phyloP scores from a whole-genome alignment of 1,140 invertebrate species.

The Bombus confusus region DNA sequence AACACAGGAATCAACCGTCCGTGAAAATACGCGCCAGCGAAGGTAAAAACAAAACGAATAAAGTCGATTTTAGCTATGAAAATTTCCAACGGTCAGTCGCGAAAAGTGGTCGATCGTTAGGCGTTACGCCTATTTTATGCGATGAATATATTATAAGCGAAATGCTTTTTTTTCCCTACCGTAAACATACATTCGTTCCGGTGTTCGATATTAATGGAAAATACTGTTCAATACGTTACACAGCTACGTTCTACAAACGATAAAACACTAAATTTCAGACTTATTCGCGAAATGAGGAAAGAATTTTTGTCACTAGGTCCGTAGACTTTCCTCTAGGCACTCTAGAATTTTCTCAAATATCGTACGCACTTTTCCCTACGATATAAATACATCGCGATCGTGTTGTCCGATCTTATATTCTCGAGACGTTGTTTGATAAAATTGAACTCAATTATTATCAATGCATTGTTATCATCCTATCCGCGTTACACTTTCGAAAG shows the following conservation, averaged over 20 bases:
- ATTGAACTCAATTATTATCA: conserved; percentile 18
- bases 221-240: too few species aligned
- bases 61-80: not conserved
- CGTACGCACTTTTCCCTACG: conserved; percentile 6
- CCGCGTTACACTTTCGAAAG: conserved; percentile 7
- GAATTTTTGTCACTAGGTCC: too few species aligned
- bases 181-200: too few species aligned
- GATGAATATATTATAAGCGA: too few species aligned
- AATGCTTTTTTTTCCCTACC: too few species aligned
- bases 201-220: too few species aligned
- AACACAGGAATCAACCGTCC: not conserved
- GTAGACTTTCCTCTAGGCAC: not conserved
- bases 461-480: conserved; percentile 20
- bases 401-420: conserved; percentile 25
- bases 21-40: not conserved
- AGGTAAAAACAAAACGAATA: not conserved
- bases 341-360: not conserved
- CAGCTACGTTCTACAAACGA: fast-evolving
- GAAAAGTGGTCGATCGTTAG: too few species aligned
- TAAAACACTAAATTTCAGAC: not conserved
- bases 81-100: not conserved
- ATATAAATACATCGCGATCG: conserved; percentile 9
- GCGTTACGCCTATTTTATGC: too few species aligned
- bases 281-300: not conserved
- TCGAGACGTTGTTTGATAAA: conserved; percentile 37